Evolutionary conservation across 2,113 vertebrate genomes (phyloP), one percentile per base, ranked within the genome.

Genomic region (Lophius piscatorius): DNA sequence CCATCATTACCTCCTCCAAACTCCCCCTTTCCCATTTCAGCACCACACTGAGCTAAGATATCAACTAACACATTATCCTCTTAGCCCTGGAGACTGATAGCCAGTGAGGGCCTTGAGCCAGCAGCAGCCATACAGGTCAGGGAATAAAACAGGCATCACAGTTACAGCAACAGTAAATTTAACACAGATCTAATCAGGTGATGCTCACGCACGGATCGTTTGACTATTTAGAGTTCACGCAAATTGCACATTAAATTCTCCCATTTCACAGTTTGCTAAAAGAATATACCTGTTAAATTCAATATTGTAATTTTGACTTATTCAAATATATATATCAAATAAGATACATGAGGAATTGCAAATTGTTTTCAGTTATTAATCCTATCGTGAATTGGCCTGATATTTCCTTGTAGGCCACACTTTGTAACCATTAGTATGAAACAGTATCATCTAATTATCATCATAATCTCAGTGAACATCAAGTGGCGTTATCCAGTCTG

Each of bases 31-130:
- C 77, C 82, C 81, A 90, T 91, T 87, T 88, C 85, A 84, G 82
- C 86, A 82, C 81, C 78, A 82, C 78, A 81, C 81, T 80, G 86
- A 87, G 80, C 85, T 83, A 81, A 85, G 86, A 89, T 91, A 91
- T 92, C 91, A 92, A 81, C 87, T 92, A 91, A 91, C 91, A 90
- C 87, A 90, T 92, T 88, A 92, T 91, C 90, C 91, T 91, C 89
- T 92, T 89, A 90, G 90, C 69, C 74, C 78, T 44, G 74, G 73
- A 84, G 87, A 89, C 74, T 86, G 88, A 91, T 89, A 87, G 89
- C 80, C 77, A 81, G 76, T 0, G 41, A 87, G 88, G 81, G 85
- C 78, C 76, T 52, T 12, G 23, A 87, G 87, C 89, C 88, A 91
- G 81, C 40, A 80, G 79, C 72, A 69, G 80, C 76, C 74, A 45